Base-by-base conservation (phyloP, 1,140 invertebrate genomes). In the Lasioglossum albipes region DNA sequence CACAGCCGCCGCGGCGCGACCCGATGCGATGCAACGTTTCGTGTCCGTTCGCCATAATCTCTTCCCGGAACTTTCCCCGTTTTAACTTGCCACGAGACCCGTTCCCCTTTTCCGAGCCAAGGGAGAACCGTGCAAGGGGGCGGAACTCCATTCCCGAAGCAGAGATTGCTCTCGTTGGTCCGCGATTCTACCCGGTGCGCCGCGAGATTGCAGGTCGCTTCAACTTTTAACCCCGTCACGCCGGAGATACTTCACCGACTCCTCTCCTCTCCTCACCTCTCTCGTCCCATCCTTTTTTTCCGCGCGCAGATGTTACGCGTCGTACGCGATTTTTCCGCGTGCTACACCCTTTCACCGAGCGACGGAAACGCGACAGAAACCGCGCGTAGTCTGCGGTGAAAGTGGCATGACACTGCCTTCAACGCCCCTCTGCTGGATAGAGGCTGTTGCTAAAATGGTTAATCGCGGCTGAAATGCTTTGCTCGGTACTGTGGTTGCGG, bases 11-110 rank as follows among this genome's bases (percentile, higher is more conserved):
- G 36, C 36, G 36, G 5, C 36, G 3, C 36, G 45, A 49, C 36
- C 3, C 36, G 36, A 36, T 5, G 3, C 36, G 45, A 49, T 27
- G 36, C 64, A 65, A 67, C 49, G n/a, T 75, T 59, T 67, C 42
- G 78, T 81, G 73, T 66, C 27, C 68, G 68, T 77, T 61, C 67
- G 49, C 73, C 61, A 72, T 77, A 82, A 84, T 82, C 73, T 81
- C 72, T 45, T 42, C 81, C 82, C 81, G 66, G 49, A 69, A 84
- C 79, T 72, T 84, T 66, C 82, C 31, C n/a, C 79, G 61, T 54
- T 83, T 84, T 73, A 78, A 73, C 69, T 57, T 69, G 54, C 27
- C 27, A 27, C 27, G 27, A 27, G 27, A 27, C 27, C 27, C 27
- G 27, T 27, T 27, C 27, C 27, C 27, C 27, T 27, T 27, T 27